Percentiles rank a stretch among this genome's conserved stretches.
phyloP scores from a whole-genome alignment of 2,888 invertebrate species.

The Schizaphis graminum region DNA sequence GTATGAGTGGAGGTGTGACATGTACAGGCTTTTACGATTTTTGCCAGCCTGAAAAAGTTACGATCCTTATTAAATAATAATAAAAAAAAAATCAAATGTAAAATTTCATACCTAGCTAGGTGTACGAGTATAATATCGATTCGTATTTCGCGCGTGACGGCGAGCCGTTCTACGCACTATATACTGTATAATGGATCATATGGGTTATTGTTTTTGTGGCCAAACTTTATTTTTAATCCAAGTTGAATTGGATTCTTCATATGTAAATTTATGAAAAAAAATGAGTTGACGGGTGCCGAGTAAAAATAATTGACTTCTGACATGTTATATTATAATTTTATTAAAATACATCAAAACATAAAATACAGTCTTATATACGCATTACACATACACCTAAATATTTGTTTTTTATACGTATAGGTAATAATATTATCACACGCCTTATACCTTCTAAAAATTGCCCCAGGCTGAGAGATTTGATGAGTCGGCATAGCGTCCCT shows the following conservation, averaged over 20 bases:
- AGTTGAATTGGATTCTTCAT: not conserved
- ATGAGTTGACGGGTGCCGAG: not conserved
- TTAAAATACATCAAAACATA: not conserved
- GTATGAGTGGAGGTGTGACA: not conserved
- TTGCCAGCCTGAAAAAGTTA: not conserved
- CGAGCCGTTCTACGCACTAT: not conserved
- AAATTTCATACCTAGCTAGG: not conserved
- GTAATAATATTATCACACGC: not conserved
- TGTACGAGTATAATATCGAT: not conserved
- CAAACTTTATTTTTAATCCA: not conserved
- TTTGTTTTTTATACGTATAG: not conserved
- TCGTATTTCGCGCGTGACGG: not conserved
- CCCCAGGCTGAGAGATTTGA: no score
- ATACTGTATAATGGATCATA: not conserved
- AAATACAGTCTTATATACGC: not conserved
- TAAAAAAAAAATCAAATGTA: not conserved
- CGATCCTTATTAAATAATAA: not conserved
- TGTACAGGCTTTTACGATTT: not conserved
- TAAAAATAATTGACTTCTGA: not conserved
- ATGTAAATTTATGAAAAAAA: not conserved
- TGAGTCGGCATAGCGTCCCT: not conserved
- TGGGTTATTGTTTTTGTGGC: not conserved
- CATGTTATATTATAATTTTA: not conserved
- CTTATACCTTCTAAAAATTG: not conserved
- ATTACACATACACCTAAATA: not conserved